Evolutionary conservation across 37 sponge, comb jelly and placozoan species (phyloP).

Genomic region (Geodia barretti): DNA sequence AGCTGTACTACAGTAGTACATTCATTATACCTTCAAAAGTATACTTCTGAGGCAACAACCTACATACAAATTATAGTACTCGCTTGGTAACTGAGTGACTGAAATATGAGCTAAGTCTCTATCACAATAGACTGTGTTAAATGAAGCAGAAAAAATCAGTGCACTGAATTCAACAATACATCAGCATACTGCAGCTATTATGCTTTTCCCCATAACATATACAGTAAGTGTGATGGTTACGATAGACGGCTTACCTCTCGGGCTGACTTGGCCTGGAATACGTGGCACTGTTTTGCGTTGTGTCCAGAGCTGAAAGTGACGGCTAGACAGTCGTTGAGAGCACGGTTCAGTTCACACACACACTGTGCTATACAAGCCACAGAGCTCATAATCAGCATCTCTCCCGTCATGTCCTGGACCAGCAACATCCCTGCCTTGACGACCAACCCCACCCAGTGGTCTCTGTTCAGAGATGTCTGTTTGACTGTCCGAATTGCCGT

Average conservation of each 20-base stretch:
- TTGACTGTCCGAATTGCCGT: slow-evolving; percentile 18
- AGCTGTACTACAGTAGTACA: too few species aligned
- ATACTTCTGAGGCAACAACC: too few species aligned
- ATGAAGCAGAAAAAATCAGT: background rate
- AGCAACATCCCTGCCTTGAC: slow-evolving; percentile 14
- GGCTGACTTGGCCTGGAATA: slow-evolving; percentile 65
- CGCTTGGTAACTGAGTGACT: too few species aligned
- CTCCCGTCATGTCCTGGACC: slow-evolving; percentile 30
- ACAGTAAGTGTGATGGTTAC: background rate
- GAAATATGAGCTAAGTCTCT: too few species aligned
- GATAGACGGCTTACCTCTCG: slow-evolving; percentile 53
- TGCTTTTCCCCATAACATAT: too few species aligned
- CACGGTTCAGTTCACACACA: background rate
- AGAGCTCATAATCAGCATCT: slow-evolving; percentile 18
- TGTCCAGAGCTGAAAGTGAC: slow-evolving; percentile 28
- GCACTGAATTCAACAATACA: background rate
- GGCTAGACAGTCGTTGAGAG: slow-evolving; percentile 54
- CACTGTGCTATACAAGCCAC: slow-evolving; percentile 33
- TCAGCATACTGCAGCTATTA: slow-evolving; percentile 15
- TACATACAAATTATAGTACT: too few species aligned
- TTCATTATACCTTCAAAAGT: too few species aligned
- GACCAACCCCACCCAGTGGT: background rate
- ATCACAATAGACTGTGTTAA: too few species aligned
- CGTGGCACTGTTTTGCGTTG: slow-evolving; percentile 52
- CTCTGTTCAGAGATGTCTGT: background rate